Evolutionary conservation across 2,797 vertebrate species (phyloP).

Genomic region (Hylomyscus alleni): DNA sequence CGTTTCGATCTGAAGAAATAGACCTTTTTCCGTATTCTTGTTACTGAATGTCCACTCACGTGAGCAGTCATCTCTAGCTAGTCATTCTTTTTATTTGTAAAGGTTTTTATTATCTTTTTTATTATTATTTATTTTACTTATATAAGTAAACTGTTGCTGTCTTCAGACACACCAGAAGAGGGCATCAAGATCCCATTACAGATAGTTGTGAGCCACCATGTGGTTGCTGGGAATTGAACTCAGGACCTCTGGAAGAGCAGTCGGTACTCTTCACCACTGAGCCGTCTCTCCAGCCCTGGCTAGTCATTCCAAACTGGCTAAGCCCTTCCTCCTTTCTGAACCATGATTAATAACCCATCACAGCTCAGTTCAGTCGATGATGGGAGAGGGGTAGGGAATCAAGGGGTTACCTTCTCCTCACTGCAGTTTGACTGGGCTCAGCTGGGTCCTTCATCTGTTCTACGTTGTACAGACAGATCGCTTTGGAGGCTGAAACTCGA

Average conservation of each 20-base stretch:
- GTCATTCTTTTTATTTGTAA: neutral
- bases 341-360: neutral
- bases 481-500: neutral
- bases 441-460: neutral
- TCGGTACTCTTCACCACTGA: too few species aligned
- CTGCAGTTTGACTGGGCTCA: neutral
- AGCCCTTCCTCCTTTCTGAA: neutral
- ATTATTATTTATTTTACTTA: too few species aligned
- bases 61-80: neutral
- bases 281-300: neutral
- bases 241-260: too few species aligned
- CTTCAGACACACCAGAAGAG: too few species aligned
- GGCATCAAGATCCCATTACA: too few species aligned
- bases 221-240: too few species aligned
- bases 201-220: too few species aligned
- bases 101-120: too few species aligned
- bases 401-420: neutral
- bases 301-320: neutral
- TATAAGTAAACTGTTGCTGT: too few species aligned
- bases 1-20: neutral
- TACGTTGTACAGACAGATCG: neutral
- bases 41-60: neutral
- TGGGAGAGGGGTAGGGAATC: neutral
- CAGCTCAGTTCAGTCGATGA: neutral
- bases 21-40: neutral